Evolutionary conservation across 1,140 invertebrate species (phyloP), one percentile per base, ranked within the genome.

Genomic region (Diachasma alloeum): DNA sequence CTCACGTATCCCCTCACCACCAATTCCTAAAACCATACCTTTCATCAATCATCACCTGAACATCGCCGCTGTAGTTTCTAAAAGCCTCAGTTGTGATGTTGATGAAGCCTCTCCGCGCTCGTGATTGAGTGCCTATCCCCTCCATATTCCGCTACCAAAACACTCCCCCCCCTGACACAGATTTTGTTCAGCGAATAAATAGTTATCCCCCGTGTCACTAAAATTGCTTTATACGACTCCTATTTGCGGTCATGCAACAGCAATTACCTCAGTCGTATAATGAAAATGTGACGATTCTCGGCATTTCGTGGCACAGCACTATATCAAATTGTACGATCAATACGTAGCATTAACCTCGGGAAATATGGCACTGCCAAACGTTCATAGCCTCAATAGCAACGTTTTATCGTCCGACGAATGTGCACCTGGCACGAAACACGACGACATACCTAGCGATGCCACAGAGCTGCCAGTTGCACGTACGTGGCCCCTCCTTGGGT

Each of bases 321-420:
- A 26, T 24, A 63, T 63, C 24, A 31, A 31, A 63, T 19, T 24
- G 4, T 10, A 63, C 10, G 59, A 63, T 24, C 19, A 31, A 63
- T 63, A 63, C 59, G 19, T 26, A 6, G 59, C 9, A 26, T 63
- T 26, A 31, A 63, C 48, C 15, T 6, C 8, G 19, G 15, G 36
- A 37, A 17, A 68, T 68, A 39, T 68, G 36, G 36, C 11, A 68
- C 31, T 39, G 36, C 17, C 26, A 39, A 68, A 68, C 15, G 31
- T 39, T 39, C 66, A 68, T 68, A 39, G 66, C 26, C 31, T 31
- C 17, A 68, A 10, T 66, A 66, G 63, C 63, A 26, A 66, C 63
- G 26, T 68, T 68, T 68, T 37, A 68, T 68, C 36, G 66, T 68
- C 36, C 36, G 36, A 68, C 31, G 66, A 68, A 39, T 68, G 66